These are phyloP conservation scores for Nymphalis polychloros DNA, from an alignment of 2,888 invertebrate genomes.

Conservation along the genomic window DNA sequence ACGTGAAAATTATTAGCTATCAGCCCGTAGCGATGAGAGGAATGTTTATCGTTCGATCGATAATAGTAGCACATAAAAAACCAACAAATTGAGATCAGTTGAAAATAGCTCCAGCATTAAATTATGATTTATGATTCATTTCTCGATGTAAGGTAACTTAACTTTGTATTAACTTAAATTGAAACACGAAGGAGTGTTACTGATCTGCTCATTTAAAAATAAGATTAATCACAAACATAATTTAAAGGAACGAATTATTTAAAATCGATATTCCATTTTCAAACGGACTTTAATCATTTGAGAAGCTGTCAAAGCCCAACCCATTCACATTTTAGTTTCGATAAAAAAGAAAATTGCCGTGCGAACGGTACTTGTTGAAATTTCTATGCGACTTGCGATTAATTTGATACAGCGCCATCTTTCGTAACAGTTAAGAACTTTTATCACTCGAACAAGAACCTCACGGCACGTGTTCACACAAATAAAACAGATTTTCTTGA, in stretches of 20 bases:
- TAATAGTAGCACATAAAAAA: conserved; percentile 41
- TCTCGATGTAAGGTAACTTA: conserved; percentile 46
- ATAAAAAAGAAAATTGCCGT: neutral
- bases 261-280: no score
- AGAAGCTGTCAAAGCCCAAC: neutral
- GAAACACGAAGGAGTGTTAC: conserved; percentile 12
- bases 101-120: conserved; percentile 31
- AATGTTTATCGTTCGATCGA: conserved; percentile 39
- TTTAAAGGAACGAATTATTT: neutral
- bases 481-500: conserved; percentile 1
- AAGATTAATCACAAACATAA: neutral
- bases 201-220: neutral
- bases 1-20: conserved; percentile 41
- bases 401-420: conserved; percentile 43
- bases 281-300: no score
- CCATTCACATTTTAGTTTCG: neutral
- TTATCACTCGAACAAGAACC: conserved; percentile 9
- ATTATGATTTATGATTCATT: conserved; percentile 33
- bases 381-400: neutral
- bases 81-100: conserved; percentile 36
- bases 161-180: conserved; percentile 45
- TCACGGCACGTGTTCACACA: conserved; percentile 4
- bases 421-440: conserved; percentile 36
- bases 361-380: neutral
- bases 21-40: conserved; percentile 32